Evolutionary conservation across 2,797 vertebrate species (phyloP).

Genomic region (Octomys mimax): DNA sequence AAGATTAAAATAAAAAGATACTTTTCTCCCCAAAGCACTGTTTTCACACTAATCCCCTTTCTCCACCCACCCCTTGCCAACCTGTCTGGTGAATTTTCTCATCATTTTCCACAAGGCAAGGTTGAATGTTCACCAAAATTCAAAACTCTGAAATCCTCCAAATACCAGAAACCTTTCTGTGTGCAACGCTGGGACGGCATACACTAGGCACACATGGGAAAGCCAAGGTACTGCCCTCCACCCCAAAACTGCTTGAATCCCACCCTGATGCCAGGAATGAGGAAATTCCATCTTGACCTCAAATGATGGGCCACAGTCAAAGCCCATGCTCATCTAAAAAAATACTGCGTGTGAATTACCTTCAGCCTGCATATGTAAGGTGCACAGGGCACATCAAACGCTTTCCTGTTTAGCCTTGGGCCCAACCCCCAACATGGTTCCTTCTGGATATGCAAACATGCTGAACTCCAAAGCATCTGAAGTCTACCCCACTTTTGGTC

Average conservation of each 20-base stretch:
- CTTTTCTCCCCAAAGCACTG: neutral
- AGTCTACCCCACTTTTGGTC: neutral
- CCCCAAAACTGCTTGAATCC: neutral
- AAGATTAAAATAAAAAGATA: too few relatives aligned
- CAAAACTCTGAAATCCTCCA: neutral
- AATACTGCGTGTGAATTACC: neutral
- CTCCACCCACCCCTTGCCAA: too few relatives aligned
- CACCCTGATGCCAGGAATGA: neutral
- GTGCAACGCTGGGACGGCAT: neutral
- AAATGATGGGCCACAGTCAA: neutral
- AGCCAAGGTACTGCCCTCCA: neutral
- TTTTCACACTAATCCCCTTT: neutral
- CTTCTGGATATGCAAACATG: neutral
- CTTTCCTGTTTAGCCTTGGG: neutral
- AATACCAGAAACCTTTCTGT: neutral
- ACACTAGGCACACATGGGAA: rapidly evolving
- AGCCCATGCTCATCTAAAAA: neutral
- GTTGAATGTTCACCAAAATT: too few relatives aligned
- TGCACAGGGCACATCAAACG: neutral
- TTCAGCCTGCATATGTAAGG: neutral
- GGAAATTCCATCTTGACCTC: neutral
- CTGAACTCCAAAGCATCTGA: neutral
- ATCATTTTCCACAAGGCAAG: neutral
- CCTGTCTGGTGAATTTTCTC: neutral
- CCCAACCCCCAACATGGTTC: neutral